These are phyloP conservation scores for Tylochromis polylepis DNA, from an alignment of 2,113 vertebrate species.

Conservation along the genomic window DNA sequence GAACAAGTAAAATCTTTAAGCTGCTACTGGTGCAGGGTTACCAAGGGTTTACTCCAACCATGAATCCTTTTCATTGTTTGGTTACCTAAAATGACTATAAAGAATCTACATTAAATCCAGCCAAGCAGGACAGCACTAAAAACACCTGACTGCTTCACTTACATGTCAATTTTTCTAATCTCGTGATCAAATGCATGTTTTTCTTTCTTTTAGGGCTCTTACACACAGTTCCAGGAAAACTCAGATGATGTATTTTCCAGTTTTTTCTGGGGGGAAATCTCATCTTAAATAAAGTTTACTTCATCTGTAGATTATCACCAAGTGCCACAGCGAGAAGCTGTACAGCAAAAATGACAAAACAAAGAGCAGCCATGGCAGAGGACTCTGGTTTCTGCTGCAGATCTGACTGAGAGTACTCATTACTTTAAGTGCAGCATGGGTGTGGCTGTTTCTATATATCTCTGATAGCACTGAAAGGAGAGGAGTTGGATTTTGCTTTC, in stretches of 20 bases:
- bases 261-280: neutral
- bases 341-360: neutral
- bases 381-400: neutral
- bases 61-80: neutral
- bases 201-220: neutral
- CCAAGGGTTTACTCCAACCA: neutral
- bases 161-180: neutral
- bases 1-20: neutral
- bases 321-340: rapidly evolving
- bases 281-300: neutral
- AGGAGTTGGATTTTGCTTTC: neutral
- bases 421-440: neutral
- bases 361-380: neutral
- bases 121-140: neutral
- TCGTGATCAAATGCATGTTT: neutral
- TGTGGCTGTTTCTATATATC: neutral
- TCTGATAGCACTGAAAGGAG: neutral
- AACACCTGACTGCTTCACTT: neutral
- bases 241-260: rapidly evolving
- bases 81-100: neutral
- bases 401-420: neutral
- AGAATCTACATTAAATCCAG: neutral
- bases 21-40: neutral
- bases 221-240: neutral
- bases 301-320: neutral